Conservation (phyloP, 2,113 vertebrate species). For the Cnemophilus loriae region DNA sequence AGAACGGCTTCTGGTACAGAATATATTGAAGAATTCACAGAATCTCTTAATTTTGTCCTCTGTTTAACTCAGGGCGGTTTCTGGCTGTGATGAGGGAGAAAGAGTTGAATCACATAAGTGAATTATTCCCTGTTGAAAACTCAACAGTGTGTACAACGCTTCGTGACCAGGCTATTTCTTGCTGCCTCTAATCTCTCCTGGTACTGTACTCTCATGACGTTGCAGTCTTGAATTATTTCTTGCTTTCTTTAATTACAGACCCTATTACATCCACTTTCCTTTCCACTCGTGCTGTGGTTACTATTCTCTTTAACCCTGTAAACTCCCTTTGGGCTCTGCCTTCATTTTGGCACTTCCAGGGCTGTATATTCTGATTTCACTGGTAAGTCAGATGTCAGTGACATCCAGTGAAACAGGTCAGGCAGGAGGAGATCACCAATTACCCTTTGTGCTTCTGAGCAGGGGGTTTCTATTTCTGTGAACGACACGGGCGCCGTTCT, state of each 20-base stretch:
- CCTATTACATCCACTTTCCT: background rate
- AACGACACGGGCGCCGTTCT: fast-evolving
- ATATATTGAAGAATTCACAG: background rate
- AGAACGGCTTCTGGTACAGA: background rate
- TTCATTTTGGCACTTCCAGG: background rate
- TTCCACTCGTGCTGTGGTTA: background rate
- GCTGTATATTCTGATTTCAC: background rate
- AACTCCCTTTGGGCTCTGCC: background rate
- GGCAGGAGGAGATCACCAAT: background rate
- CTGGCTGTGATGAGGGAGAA: constrained; percentile 40
- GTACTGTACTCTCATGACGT: background rate
- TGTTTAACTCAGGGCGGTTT: constrained; percentile 31
- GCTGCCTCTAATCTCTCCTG: constrained; percentile 28
- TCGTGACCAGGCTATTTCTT: background rate
- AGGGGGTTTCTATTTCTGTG: background rate
- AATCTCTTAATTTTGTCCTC: constrained; percentile 17
- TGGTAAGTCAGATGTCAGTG: background rate
- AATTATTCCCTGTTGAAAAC: constrained; percentile 41
- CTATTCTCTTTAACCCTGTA: constrained; percentile 18
- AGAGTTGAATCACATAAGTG: background rate
- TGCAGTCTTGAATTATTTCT: constrained; percentile 13
- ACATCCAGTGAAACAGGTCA: background rate
- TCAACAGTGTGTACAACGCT: background rate
- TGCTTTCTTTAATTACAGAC: constrained; percentile 38
- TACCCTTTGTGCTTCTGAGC: background rate